Conservation (phyloP, 2,113 vertebrate species). For the Phrynocephalus versicolor region DNA sequence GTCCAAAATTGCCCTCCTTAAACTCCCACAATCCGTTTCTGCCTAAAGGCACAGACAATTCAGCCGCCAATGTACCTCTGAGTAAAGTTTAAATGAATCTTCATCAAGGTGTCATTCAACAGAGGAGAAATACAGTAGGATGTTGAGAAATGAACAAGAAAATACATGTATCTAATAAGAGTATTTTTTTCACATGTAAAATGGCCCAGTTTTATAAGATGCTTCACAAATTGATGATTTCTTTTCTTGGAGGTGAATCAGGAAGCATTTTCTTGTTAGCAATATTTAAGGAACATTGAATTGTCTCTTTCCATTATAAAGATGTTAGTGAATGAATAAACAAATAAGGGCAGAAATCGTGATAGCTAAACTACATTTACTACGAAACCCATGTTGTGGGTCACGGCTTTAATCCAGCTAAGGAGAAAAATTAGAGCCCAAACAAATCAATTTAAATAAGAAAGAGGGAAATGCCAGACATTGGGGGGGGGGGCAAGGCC, state of each 20-base stretch:
- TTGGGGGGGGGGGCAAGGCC: too few species aligned
- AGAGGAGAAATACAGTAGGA: neutral
- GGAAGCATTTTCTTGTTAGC: neutral
- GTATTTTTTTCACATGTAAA: conserved; percentile 18
- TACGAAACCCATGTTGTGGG: neutral
- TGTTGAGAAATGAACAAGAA: neutral
- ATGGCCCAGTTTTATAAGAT: neutral
- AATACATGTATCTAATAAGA: neutral
- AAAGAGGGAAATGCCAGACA: too few species aligned
- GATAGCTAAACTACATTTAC: neutral
- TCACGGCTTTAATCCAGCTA: neutral
- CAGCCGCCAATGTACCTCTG: too few species aligned
- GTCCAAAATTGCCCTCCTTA: neutral
- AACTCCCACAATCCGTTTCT: neutral
- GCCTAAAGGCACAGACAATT: neutral
- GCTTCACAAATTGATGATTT: conserved; percentile 12
- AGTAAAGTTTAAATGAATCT: neutral
- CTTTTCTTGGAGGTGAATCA: conserved; percentile 9
- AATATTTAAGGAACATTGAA: neutral
- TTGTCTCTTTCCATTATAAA: neutral
- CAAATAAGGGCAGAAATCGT: neutral
- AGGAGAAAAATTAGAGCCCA: too few species aligned
- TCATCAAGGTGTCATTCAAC: neutral
- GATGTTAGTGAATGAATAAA: neutral
- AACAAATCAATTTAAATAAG: too few species aligned